Evolutionary conservation across 2,888 invertebrate genomes (phyloP), one percentile per base, ranked within the genome.

Genomic region (Drosophila maculinotata): DNA sequence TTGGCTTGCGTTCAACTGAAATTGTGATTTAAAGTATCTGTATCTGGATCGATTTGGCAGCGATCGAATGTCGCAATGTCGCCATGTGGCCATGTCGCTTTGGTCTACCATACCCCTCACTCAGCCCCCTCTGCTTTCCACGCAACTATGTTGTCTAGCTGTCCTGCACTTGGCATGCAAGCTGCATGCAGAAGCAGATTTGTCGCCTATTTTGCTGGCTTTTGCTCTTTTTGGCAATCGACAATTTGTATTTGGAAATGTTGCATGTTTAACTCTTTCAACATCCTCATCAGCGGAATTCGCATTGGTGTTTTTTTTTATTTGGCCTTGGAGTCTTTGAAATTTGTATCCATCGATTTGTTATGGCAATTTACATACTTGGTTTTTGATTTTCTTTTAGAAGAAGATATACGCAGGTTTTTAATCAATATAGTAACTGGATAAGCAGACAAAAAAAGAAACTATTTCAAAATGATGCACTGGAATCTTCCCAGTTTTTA

Each of bases 21-120:
- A 86, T 86, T 83, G 84, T 87, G 88, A 76, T 76, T 88, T 80
- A 87, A 88, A 86, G 88, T 83, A 83, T 87, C 86, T 84, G 84
- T 86, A 86, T 84, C 88, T 84, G 73, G 84, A 84, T 84, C 88
- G 88, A 86, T 85, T 87, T 86, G 88, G 76, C 77, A 79, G 76
- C 76, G 75, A 81, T 83, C 77, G 87, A 65, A 86, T 86, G 86
- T 80, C 77, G 79, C 74, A 54, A 66, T 68, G 68, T 68, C 59
- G 63, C 56, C 56, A 59, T 70, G 73, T 66, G 58, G 49, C 59
- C 58, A 83, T 73, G 77, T 65, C 59, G 57, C 65, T 45, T 60
- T 48, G 41, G 9, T 7, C 31, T 44, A 23, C 45, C 25, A 39
- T 49, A 9, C 44, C 15, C 25, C n/a, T 5, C 45, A 3, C 15